A percentile compares a stretch with the other conserved stretches of the same genome.
Conservation (phyloP, 2,113 vertebrate genomes). For the Lota lota region DNA sequence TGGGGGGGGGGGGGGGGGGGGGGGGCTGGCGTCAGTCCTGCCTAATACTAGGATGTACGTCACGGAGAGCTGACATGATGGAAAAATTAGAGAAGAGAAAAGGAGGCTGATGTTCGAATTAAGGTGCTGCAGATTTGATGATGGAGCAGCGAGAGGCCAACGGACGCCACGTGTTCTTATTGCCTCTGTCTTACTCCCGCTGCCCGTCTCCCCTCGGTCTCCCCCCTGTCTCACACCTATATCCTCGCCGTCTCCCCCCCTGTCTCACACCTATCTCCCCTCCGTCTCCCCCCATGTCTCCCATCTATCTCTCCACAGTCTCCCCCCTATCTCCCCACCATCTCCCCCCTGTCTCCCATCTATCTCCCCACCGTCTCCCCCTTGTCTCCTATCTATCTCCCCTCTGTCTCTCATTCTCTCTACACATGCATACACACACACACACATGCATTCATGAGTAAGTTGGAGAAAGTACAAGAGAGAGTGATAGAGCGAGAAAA, state of each 20-base stretch:
- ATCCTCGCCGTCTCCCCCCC: no score
- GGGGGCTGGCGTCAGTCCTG: not conserved
- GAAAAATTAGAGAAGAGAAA: conserved; percentile 41
- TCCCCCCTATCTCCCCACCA: conserved; percentile 18
- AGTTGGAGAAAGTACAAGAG: no score
- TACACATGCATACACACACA: no score
- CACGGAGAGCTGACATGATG: conserved; percentile 60
- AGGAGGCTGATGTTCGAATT: conserved; percentile 64
- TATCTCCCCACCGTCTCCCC: no score
- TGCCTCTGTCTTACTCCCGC: not conserved
- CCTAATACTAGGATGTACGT: conserved; percentile 33
- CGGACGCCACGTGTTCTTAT: conserved; percentile 55
- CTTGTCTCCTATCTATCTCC: no score
- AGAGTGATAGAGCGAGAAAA: no score
- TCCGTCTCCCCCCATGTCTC: no score
- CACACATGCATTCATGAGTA: not conserved
- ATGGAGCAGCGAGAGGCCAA: conserved; percentile 48
- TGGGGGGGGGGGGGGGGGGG: no score
- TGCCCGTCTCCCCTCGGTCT: no score
- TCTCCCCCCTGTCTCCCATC: conserved; percentile 17
- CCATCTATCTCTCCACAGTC: conserved; percentile 7
- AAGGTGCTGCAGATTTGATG: conserved; percentile 59
- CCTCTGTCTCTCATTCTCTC: not conserved
- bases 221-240: no score
- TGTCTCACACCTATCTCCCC: no score